These are phyloP conservation scores for Drosophila ironensis DNA, from an alignment of 1,140 invertebrate genomes.

Conservation along the genomic window DNA sequence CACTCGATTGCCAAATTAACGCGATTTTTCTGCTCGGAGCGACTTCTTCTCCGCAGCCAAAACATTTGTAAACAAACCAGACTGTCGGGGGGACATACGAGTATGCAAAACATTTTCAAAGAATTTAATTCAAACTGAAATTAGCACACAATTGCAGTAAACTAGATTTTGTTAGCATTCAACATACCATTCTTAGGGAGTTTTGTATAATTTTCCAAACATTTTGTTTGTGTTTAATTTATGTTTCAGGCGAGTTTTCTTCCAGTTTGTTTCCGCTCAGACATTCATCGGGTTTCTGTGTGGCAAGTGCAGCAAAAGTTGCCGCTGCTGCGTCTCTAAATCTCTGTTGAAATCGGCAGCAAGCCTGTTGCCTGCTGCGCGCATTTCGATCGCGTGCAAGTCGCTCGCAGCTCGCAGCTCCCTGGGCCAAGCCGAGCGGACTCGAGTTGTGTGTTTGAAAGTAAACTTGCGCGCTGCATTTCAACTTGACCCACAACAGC, in stretches of 20 bases:
- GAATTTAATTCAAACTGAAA: not conserved
- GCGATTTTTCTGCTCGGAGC: constrained; percentile 46
- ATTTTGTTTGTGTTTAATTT: no score
- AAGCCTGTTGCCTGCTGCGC: constrained; percentile 7
- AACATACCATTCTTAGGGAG: no score
- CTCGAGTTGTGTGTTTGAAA: constrained; percentile 28
- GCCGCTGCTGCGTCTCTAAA: not conserved
- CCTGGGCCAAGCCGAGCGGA: no score
- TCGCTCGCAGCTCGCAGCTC: constrained; percentile 32
- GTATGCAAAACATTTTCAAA: not conserved
- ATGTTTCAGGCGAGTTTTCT: no score
- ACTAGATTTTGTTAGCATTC: no score
- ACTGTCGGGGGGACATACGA: no score
- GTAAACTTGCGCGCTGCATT: constrained; percentile 52
- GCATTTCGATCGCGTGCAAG: constrained; percentile 52
- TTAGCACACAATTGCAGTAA: no score
- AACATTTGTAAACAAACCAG: not conserved
- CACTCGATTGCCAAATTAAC: constrained; percentile 67
- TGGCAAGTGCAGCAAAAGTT: constrained; percentile 35
- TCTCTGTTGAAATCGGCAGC: constrained; percentile 34
- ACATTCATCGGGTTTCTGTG: constrained; percentile 16
- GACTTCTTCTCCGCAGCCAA: constrained; percentile 30
- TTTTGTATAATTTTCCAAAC: no score
- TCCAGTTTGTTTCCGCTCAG: no score
- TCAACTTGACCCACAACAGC: constrained; percentile 73